Conservation (phyloP, 2,113 vertebrate genomes). For the Paramormyrops kingsleyae region DNA sequence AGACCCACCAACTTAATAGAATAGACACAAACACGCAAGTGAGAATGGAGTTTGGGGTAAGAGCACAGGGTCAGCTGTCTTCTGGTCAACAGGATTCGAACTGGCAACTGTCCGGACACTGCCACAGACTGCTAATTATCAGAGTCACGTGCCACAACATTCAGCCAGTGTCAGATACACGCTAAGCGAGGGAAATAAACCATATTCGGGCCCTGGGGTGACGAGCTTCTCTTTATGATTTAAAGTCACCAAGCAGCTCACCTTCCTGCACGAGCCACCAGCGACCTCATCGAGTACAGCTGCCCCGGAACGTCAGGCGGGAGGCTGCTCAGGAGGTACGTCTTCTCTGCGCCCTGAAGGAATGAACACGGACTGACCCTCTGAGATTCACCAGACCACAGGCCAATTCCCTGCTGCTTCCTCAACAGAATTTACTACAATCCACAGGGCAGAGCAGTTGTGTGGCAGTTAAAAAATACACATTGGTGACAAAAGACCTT, state of each 20-base stretch:
- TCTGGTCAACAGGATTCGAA: neutral
- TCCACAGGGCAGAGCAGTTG: neutral
- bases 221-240: too few species aligned
- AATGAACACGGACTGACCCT: neutral
- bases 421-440: neutral
- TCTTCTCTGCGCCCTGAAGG: constrained; percentile 41
- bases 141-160: neutral
- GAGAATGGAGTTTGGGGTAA: neutral
- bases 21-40: neutral
- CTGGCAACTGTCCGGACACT: too few species aligned
- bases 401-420: neutral
- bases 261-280: constrained; percentile 56
- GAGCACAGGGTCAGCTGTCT: neutral
- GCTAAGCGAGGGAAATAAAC: neutral
- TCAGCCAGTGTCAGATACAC: neutral
- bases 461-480: neutral
- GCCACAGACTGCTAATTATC: neutral
- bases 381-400: neutral
- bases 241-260: constrained; percentile 21
- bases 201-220: neutral
- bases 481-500: neutral
- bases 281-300: constrained; percentile 47
- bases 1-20: neutral
- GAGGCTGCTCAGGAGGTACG: constrained; percentile 54
- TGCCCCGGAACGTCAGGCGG: constrained; percentile 57